Conservation (phyloP, 2,797 vertebrate genomes). For the Potorous gilbertii region DNA sequence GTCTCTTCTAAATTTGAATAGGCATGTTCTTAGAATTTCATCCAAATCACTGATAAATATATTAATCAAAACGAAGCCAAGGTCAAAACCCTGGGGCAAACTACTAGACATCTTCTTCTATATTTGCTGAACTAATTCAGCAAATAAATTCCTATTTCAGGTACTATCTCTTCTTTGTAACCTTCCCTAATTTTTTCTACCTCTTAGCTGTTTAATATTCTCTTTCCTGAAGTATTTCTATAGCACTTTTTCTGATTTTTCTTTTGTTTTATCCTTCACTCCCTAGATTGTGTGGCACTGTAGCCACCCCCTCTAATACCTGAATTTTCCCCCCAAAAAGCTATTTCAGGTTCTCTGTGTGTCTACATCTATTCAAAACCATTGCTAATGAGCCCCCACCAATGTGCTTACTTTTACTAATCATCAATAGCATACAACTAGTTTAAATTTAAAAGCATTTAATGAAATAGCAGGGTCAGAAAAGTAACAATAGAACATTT, state of each 20-base stretch:
- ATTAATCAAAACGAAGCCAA: background rate
- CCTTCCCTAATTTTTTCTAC: background rate
- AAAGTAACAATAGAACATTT: background rate
- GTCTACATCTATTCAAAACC: background rate
- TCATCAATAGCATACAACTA: background rate
- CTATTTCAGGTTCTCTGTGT: background rate
- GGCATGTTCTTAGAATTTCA: background rate
- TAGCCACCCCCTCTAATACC: background rate
- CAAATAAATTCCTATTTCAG: background rate
- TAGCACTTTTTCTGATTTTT: background rate
- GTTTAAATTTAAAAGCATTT: background rate
- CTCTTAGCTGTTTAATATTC: background rate
- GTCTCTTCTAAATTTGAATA: background rate
- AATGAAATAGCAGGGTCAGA: background rate
- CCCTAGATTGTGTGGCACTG: background rate
- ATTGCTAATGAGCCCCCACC: background rate
- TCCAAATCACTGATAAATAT: background rate
- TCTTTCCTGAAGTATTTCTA: background rate
- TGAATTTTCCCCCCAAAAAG: background rate
- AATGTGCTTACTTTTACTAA: background rate
- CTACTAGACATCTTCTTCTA: background rate
- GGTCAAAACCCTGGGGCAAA: background rate
- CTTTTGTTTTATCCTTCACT: background rate
- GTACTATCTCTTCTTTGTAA: background rate
- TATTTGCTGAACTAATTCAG: background rate